A percentile compares a stretch with the other conserved stretches of the same genome.
These are phyloP conservation scores for Bilobella aurantiaca DNA, from an alignment of 1,140 invertebrate species.

Conservation along the genomic window DNA sequence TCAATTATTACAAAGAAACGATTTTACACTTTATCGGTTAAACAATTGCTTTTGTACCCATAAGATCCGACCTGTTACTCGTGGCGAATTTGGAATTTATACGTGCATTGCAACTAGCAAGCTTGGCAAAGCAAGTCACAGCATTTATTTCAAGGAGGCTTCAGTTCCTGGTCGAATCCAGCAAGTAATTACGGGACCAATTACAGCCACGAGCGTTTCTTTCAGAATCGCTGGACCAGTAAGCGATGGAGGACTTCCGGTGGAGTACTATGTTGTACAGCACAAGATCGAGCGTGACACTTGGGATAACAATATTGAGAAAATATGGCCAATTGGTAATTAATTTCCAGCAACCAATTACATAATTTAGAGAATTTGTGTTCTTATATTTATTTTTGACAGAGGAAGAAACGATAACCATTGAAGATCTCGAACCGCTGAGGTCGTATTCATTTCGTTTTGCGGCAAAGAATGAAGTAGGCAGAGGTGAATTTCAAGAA, in stretches of 20 bases:
- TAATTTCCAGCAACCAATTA: conserved; percentile 18
- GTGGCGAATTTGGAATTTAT: conserved; percentile 60
- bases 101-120: conserved; percentile 69
- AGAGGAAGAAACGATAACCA: conserved; percentile 48
- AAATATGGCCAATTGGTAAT: conserved; percentile 62
- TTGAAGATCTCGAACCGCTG: conserved; percentile 68
- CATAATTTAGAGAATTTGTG: not conserved
- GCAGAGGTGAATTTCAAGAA: conserved; percentile 58
- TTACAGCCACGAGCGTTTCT: conserved; percentile 66
- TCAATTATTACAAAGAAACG: conserved; percentile 23
- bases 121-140: conserved; percentile 55
- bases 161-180: conserved; percentile 45
- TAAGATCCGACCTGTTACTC: conserved; percentile 51
- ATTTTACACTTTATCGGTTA: not conserved
- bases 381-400: conserved; percentile 8
- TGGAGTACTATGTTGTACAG: conserved; percentile 58
- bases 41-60: conserved; percentile 1
- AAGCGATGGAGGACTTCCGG: conserved; percentile 60
- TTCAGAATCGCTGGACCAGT: conserved; percentile 63
- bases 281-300: conserved; percentile 52
- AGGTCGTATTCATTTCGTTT: conserved; percentile 75
- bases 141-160: conserved; percentile 63
- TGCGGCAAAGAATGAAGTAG: conserved; percentile 71
- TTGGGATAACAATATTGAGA: conserved; percentile 57
- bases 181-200: conserved; percentile 50